A percentile compares a stretch with the other conserved stretches of the same genome.
These are phyloP conservation scores for Sisor rabdophorus DNA, from an alignment of 2,113 vertebrate genomes.

Conservation along the genomic window DNA sequence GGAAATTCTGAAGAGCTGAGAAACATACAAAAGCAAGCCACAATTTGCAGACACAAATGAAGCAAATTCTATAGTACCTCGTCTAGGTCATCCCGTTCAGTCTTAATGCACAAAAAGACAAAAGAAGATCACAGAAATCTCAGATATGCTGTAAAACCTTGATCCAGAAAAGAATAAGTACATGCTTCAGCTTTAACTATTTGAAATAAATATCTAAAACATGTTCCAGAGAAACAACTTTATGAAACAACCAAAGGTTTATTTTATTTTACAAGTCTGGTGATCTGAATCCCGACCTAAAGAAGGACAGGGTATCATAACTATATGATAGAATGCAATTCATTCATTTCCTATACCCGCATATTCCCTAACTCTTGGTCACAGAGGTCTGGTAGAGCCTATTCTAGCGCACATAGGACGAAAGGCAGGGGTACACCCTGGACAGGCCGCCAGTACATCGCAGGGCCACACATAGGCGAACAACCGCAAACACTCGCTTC, in stretches of 20 bases:
- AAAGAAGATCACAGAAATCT: conserved; percentile 1
- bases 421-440: too few species aligned
- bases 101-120: conserved; percentile 30
- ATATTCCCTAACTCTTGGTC: too few species aligned
- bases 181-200: background rate
- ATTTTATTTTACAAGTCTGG: background rate
- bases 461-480: too few species aligned
- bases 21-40: conserved; percentile 1
- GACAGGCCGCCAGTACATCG: too few species aligned
- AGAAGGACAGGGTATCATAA: background rate
- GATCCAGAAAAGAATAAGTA: background rate
- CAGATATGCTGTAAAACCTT: background rate
- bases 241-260: background rate
- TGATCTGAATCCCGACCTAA: background rate
- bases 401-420: too few species aligned
- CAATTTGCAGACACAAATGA: background rate
- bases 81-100: conserved; percentile 41
- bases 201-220: background rate
- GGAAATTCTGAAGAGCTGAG: background rate
- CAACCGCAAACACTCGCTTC: too few species aligned
- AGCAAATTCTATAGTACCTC: conserved; percentile 17
- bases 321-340: background rate
- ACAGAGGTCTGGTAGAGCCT: too few species aligned
- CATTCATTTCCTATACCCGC: too few species aligned
- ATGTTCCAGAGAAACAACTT: background rate